Conservation (phyloP, 2,888 invertebrate genomes). For the Crocallis elinguaria region DNA sequence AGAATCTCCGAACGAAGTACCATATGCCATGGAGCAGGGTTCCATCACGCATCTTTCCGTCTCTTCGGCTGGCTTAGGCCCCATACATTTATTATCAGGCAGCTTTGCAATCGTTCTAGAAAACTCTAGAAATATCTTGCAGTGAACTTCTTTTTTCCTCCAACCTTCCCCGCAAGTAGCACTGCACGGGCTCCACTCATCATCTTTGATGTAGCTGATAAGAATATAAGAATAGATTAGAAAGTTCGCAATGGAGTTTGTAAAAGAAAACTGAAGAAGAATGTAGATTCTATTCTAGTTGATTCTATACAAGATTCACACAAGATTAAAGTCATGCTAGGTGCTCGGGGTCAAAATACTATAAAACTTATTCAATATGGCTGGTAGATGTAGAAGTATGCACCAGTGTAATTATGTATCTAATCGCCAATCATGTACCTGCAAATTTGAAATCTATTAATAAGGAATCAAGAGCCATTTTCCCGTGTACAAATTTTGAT, state of each 20-base stretch:
- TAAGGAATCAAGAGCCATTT: constrained; percentile 44
- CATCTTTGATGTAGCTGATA: constrained; percentile 93
- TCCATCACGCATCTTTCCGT: constrained; percentile 92
- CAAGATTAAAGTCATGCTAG: constrained; percentile 65
- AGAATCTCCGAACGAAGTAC: constrained; percentile 80
- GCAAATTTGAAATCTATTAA: constrained; percentile 46
- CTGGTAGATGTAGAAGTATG: constrained; percentile 84
- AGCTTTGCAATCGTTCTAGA: constrained; percentile 94
- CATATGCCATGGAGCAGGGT: constrained; percentile 89
- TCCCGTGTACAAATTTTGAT: constrained; percentile 53
- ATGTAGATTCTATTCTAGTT: constrained; percentile 27
- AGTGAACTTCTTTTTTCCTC: constrained; percentile 94
- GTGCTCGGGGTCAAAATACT: constrained; percentile 65
- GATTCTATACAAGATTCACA: constrained; percentile 53
- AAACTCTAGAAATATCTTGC: constrained; percentile 97
- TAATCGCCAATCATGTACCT: constrained; percentile 59
- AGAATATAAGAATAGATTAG: constrained; percentile 27
- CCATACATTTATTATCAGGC: constrained; percentile 94
- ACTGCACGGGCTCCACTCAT: constrained; percentile 96
- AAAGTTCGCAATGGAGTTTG: background rate
- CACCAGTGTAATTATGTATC: constrained; percentile 68
- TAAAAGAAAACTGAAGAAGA: constrained; percentile 3
- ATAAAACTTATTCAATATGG: constrained; percentile 64
- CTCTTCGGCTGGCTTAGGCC: constrained; percentile 92
- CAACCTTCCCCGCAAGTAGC: constrained; percentile 96